These are phyloP conservation scores for Folsomia candida DNA, from an alignment of 2,888 invertebrate genomes.

Conservation along the genomic window DNA sequence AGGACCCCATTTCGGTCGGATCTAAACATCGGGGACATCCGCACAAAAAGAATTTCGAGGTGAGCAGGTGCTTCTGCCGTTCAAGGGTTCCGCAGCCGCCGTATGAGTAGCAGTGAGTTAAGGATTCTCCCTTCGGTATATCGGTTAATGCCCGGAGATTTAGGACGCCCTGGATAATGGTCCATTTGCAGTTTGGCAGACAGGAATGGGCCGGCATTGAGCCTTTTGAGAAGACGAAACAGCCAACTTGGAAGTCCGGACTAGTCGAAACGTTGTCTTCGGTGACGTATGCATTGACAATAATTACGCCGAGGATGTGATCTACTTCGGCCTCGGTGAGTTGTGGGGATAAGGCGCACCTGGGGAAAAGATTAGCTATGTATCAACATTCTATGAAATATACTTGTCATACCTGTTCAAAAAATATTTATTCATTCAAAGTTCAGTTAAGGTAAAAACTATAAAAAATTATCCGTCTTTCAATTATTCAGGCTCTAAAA, in stretches of 20 bases:
- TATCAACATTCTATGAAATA: too few relatives aligned
- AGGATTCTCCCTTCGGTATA: neutral
- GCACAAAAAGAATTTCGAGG: conserved; percentile 1
- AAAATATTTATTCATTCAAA: too few relatives aligned
- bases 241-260: neutral
- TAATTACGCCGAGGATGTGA: conserved; percentile 73
- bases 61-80: neutral
- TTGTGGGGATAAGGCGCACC: neutral
- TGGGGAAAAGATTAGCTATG: neutral
- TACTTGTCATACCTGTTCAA: too few relatives aligned
- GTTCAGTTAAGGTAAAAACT: too few relatives aligned
- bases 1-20: conserved; percentile 23
- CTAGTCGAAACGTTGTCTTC: neutral
- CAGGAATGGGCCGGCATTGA: neutral
- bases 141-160: too few relatives aligned
- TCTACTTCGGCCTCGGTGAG: conserved; percentile 68
- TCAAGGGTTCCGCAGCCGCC: neutral
- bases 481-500: too few relatives aligned
- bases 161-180: neutral
- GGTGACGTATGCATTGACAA: conserved; percentile 63
- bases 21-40: conserved; percentile 23
- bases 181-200: neutral
- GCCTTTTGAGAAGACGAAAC: neutral
- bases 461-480: too few relatives aligned
- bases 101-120: neutral